Base-by-base conservation (phyloP, 1,140 invertebrate genomes). In the Antheraea mylitta region DNA sequence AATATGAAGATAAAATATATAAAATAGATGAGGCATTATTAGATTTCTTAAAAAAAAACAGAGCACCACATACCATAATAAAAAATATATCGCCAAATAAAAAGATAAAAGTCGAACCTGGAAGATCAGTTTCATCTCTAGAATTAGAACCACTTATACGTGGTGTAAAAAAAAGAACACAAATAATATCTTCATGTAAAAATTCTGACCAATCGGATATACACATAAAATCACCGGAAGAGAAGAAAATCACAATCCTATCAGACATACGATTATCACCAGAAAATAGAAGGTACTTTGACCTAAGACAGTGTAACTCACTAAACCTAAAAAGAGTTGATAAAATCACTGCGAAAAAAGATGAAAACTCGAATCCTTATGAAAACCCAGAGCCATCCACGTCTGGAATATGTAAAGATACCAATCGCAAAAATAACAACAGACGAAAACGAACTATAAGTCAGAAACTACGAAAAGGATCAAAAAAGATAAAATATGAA, bases 111-210 rank as follows among this genome's bases (percentile, higher is more conserved):
- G 19, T 64, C 37, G 11, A 16, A 38, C 19, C 62, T 18, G 9
- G 62, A 16, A 18, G 8, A 64, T 64, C 62, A 64, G 62, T 64
- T 36, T 64, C 62, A 36, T 61, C 18, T 61, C 16, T 7, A 61
- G n/a, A 61, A 4, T 18, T 61, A 61, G 59, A 61, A 61, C 5
- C 22, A 30, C 4, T 30, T 30, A 2, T 4, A 30, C 22, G 22
- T 30, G 22, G 22, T 30, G 22, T 30, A 30, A 30, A 30, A 30
- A n/a, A 30, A 30, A 30, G 4, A 30, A 30, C 22, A 30, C 22
- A 30, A 30, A 30, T 30, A 30, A 30, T 30, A 30, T 30, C 22
- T 30, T 30, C 22, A 4, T 2, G 22, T 30, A 30, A 30, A 30
- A 30, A 30, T 30, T 30, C 22, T 30, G 1, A 4, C 22, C 22